phyloP scores from a whole-genome alignment of 2,797 vertebrate species.

The Tragopan temminckii region DNA sequence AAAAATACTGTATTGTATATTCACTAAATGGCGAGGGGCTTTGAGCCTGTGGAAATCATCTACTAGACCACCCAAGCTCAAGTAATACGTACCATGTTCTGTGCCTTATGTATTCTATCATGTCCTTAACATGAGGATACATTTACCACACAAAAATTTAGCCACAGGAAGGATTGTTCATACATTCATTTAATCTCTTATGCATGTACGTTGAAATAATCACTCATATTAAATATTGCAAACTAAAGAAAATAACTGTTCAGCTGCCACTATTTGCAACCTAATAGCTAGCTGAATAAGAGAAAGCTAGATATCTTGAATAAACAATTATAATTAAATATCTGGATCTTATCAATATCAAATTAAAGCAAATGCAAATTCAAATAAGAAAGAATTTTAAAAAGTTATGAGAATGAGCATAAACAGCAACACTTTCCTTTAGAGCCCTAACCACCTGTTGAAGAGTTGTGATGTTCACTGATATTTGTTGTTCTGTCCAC shows the following conservation, averaged over 20 bases:
- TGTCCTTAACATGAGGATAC: conserved; percentile 6
- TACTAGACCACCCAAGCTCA: conserved; percentile 55
- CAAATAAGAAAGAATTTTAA: conserved; percentile 31
- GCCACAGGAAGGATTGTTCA: conserved; percentile 33
- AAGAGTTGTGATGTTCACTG: conserved; percentile 44
- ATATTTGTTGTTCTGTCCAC: conserved; percentile 41
- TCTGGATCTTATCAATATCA: neutral
- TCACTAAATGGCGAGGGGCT: conserved; percentile 8
- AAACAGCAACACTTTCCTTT: conserved; percentile 11
- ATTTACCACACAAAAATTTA: conserved; percentile 49
- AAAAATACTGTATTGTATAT: conserved; percentile 62
- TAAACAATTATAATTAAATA: conserved; percentile 8
- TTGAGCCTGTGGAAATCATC: conserved; percentile 12
- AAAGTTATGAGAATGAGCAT: conserved; percentile 17
- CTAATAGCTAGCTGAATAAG: neutral
- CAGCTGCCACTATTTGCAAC: neutral
- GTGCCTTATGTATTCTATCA: conserved; percentile 51
- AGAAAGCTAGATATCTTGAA: conserved; percentile 7
- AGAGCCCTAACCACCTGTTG: conserved; percentile 60
- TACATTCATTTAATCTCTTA: neutral
- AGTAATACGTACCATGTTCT: conserved; percentile 33
- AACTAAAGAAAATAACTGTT: conserved; percentile 18
- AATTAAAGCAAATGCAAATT: conserved; percentile 50
- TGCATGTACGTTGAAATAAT: conserved; percentile 25
- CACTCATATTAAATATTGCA: neutral